Evolutionary conservation across 2,888 invertebrate species (phyloP), one percentile per base, ranked within the genome.

Genomic region (Meliscaeva auricollis): DNA sequence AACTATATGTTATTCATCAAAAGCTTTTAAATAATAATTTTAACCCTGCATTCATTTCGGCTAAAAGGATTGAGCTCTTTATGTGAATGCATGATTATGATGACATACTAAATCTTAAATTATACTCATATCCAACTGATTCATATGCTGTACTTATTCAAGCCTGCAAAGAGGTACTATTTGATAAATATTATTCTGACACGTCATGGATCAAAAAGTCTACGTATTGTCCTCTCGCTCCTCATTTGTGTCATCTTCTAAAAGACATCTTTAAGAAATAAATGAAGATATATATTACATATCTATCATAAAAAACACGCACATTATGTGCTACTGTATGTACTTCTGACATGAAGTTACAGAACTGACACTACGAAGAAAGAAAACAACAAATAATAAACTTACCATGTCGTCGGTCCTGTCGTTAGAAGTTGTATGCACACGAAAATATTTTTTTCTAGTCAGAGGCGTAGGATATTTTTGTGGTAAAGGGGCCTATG

Each of bases 181-280:
- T n/a, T n/a, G n/a, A n/a, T 52, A 8, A 32, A 35, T 35, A 48
- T 3, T 17, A 38, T 32, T 7, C 9, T 46, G 35, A 22, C 50
- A 41, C 50, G 56, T 66, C 64, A 50, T 50, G 50, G 58, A 68
- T 60, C 74, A 79, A 68, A 79, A 74, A 74, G 44, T 50, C 22
- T 41, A n/a, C n/a, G n/a, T n/a, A n/a, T n/a, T n/a, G n/a, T 73
- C 35, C n/a, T 26, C 35, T 54, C 13, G 11, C 26, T 41, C 9
- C 38, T 15, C 41, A 38, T n/a, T n/a, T 52, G 26, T 52, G 26
- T 26, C 52, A 9, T 54, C 56, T 17, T 41, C 26, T 56, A 13
- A 32, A 32, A n/a, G 35, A 11, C 38, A 56, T 69, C 54, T 50
- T 38, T n/a, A 26, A 32, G 44, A 26, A 22, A 54, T 9, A n/a